phyloP scores from a whole-genome alignment of 2,113 vertebrate species.

The Echinops telfairi region DNA sequence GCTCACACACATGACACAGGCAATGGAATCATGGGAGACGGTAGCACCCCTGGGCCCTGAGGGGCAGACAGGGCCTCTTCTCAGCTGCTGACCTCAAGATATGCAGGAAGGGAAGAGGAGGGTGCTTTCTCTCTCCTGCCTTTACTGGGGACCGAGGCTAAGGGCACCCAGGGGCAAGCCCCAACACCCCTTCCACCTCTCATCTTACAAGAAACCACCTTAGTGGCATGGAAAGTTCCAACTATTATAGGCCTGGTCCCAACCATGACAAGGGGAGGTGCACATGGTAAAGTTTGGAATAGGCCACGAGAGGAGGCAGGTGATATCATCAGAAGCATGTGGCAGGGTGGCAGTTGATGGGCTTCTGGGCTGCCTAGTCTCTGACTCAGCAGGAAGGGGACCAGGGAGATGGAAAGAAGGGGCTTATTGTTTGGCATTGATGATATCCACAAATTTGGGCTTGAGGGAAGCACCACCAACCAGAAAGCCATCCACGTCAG shows the following conservation, averaged over 20 bases:
- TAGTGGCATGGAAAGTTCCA: conserved; percentile 75
- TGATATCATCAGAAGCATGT: conserved; percentile 60
- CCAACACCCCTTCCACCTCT: conserved; percentile 3
- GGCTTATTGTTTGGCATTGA: conserved; percentile 94
- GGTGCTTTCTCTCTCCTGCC: conserved; percentile 11
- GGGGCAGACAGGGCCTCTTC: not conserved
- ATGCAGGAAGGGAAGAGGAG: not conserved
- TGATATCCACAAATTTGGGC: conserved; percentile 97
- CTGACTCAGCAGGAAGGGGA: conserved; percentile 44
- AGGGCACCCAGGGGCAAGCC: not conserved
- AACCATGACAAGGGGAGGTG: conserved; percentile 54
- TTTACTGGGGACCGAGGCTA: not conserved
- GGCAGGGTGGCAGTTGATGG: not conserved
- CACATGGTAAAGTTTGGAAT: conserved; percentile 62
- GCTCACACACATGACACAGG: conserved; percentile 54
- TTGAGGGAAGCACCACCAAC: conserved; percentile 98
- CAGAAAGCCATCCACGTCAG: conserved; percentile 97
- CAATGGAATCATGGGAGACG: not conserved
- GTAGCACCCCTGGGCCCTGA: not conserved
- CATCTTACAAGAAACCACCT: conserved; percentile 47
- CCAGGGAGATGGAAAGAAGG: not conserved
- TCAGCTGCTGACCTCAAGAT: not conserved
- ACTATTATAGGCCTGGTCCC: conserved; percentile 72
- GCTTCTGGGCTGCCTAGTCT: conserved; percentile 56
- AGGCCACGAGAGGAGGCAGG: conserved; percentile 63